phyloP scores from a whole-genome alignment of 1,140 invertebrate genomes.

The Solenopsis fugax region DNA sequence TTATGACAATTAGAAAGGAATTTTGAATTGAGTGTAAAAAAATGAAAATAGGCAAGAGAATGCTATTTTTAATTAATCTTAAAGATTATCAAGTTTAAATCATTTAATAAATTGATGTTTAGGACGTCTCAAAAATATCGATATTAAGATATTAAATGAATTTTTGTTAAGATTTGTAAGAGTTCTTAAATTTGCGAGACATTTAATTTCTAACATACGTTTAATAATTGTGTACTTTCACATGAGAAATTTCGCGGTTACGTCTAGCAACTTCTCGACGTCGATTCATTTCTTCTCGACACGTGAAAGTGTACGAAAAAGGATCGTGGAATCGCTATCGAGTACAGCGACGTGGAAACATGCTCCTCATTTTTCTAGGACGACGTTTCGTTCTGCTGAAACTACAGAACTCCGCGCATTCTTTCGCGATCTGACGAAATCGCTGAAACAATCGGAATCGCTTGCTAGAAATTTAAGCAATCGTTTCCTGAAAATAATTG shows the following conservation, averaged over 20 bases:
- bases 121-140: not conserved
- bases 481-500: not conserved
- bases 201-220: conserved; percentile 22
- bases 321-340: conserved; percentile 31
- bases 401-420: conserved; percentile 28
- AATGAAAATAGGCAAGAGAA: not conserved
- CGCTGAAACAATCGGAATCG: not conserved
- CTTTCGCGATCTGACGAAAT: conserved; percentile 17
- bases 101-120: not conserved
- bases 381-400: conserved; percentile 40
- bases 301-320: conserved; percentile 36
- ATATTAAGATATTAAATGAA: not conserved
- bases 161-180: not conserved
- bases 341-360: conserved; percentile 5
- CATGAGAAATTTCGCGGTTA: conserved; percentile 17
- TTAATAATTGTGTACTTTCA: conserved; percentile 21
- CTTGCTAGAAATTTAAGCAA: not conserved
- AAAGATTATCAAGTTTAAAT: not conserved
- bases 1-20: not conserved
- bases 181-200: not conserved
- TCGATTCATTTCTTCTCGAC: conserved; percentile 13
- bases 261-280: not conserved
- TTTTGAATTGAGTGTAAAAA: not conserved
- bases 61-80: not conserved
- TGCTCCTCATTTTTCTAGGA: conserved; percentile 42